Evolutionary conservation across 2,888 invertebrate genomes (phyloP), one percentile per base, ranked within the genome.

Genomic region (Diploptera punctata): DNA sequence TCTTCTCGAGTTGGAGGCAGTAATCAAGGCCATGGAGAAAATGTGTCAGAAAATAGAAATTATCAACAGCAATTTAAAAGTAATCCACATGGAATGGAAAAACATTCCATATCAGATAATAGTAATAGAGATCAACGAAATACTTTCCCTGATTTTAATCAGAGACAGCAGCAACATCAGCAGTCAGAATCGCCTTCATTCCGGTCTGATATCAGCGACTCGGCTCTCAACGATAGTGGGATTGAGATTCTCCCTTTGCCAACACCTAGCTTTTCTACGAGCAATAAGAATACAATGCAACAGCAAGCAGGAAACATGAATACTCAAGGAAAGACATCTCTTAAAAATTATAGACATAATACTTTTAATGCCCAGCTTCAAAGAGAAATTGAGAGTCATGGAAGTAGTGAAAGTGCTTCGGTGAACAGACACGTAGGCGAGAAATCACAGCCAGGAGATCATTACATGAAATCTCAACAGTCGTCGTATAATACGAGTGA

Each of bases 341-440:
- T 78, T 72, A 73, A 77, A 44, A 78, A 75, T 72, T 81, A 79
- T 67, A 76, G 77, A 5, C 77, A 79, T 19, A 67, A 70, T 52
- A 18, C 70, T 52, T 70, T 70, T 33, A 31, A n/a, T 21, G 19
- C 47, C 16, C 61, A 65, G 13, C 3, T 62, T n/a, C 62, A 70
- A 13, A 44, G 52, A 24, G 70, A 70, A 13, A 21, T 54, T 9
- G 68, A 68, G 38, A 47, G 7, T 47, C 47, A 47, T n/a, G 3
- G 9, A 13, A n/a, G n/a, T n/a, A 62, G 47, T 49, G 21, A 31
- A 21, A 18, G n/a, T 13, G 31, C 33, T 3, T 13, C 38, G 4
- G 18, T 65, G 19, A 24, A 16, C n/a, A 44, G 65, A 21, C 16
- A 13, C 3, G 1, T 26, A 21, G 16, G 43, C 3, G 33, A 49